Base-by-base conservation (phyloP, 2,797 vertebrate genomes). In the Coregonus sp. region DNA sequence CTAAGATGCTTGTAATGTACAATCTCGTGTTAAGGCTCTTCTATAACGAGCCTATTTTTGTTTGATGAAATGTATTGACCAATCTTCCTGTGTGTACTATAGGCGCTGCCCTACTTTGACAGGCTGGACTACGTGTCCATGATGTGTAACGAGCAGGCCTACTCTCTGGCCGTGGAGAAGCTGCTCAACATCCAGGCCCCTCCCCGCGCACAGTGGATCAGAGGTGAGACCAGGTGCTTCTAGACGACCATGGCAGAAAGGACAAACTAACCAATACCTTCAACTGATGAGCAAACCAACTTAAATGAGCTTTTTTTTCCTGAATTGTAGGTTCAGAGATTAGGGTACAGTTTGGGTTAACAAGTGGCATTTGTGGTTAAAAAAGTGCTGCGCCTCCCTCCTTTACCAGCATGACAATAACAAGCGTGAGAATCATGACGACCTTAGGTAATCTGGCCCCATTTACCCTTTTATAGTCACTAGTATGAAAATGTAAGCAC, bases 81-180 rank as follows among this genome's bases (percentile, higher is more conserved):
- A 47, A 9, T 47, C 40, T 47, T 47, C 75, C 33, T 54, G n/a
- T 70, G 81, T 4, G 81, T 76, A 59, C 75, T 18, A 84, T 9
- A 99, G 97, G 97, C 97, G 0, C 91, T 99, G 66, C 98, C 97
- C 0, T 99, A 99, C 86, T 99, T 99, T 2, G 98, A 99, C 90
- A 95, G 97, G 3, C 93, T 99, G 1, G 97, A 99, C 82, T 99
- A 98, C 0, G 96, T 99, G 47, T 99, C 98, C 82, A 98, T 99
- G 97, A 99, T 99, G 97, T 99, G 98, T 75, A 99, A 99, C 0
- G 98, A 99, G 69, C 89, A 99, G 84, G 96, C 95, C 0, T 99
- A 98, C 72, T 94, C 97, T 1, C 88, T 99, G 84, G 98, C 97
- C 0, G 97, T 99, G 82, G 97, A 99, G 89, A 98, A 95, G 81